Evolutionary conservation across 2,113 vertebrate species (phyloP).

Genomic region (Circaetus cinerascens): DNA sequence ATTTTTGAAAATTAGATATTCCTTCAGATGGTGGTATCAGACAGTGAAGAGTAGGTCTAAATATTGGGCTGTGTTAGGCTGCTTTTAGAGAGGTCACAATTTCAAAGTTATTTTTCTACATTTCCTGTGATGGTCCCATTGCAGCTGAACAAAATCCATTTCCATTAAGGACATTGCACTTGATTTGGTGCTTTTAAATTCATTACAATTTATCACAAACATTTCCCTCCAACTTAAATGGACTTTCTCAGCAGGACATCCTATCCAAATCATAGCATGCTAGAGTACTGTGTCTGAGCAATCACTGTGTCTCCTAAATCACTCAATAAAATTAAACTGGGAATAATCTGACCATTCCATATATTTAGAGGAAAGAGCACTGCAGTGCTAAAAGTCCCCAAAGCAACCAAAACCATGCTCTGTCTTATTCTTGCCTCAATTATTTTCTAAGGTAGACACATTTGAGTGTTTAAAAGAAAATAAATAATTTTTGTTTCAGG

Average conservation of each 20-base stretch:
- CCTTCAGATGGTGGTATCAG: not conserved
- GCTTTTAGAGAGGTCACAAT: not conserved
- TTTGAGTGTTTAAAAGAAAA: not conserved
- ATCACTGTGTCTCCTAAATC: not conserved
- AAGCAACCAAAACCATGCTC: accelerated
- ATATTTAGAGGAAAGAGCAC: not conserved
- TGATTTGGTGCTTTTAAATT: not conserved
- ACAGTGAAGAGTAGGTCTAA: not conserved
- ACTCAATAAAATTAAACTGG: not conserved
- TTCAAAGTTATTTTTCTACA: not conserved
- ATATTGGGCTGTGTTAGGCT: not conserved
- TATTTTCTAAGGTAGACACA: not conserved
- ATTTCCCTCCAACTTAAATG: not conserved
- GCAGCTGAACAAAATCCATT: not conserved
- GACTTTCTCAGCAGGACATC: not conserved
- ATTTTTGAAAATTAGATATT: not conserved
- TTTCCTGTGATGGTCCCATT: not conserved
- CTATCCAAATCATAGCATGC: not conserved
- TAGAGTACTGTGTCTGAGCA: not conserved
- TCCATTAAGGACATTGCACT: not conserved
- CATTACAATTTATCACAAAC: not conserved
- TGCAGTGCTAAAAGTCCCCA: not conserved
- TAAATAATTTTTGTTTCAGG: not conserved
- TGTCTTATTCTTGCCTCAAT: not conserved
- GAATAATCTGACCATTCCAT: not conserved